These are phyloP conservation scores for Lepidothrix coronata DNA, from an alignment of 2,113 vertebrate genomes.

Conservation along the genomic window DNA sequence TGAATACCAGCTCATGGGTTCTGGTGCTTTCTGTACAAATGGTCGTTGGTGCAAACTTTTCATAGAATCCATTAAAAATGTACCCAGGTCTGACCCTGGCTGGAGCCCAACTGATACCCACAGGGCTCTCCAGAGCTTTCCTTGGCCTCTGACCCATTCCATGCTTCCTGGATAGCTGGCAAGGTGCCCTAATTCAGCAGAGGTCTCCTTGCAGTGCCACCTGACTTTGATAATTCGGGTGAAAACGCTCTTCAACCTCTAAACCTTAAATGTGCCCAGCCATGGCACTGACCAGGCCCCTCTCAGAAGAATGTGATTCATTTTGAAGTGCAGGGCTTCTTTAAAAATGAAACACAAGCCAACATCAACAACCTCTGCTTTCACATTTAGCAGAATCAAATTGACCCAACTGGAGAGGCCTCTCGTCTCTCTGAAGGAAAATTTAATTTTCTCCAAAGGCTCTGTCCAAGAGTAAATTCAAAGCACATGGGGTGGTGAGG, in stretches of 20 bases:
- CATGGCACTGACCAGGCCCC: background rate
- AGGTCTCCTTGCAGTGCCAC: background rate
- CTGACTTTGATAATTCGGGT: background rate
- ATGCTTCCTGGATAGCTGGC: background rate
- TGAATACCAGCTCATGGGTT: background rate
- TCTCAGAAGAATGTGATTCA: background rate
- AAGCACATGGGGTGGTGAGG: background rate
- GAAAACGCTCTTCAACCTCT: background rate
- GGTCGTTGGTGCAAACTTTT: background rate
- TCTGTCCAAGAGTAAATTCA: background rate
- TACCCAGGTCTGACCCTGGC: background rate
- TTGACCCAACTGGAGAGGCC: background rate
- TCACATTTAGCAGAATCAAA: background rate
- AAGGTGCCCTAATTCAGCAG: background rate
- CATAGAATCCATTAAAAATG: background rate
- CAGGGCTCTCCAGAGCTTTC: background rate
- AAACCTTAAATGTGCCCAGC: background rate
- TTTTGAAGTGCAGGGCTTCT: background rate
- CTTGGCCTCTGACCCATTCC: background rate
- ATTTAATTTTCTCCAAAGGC: background rate
- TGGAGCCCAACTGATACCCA: background rate
- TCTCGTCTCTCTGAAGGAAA: background rate
- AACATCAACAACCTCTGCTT: background rate
- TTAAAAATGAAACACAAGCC: background rate
- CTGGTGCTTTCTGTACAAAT: background rate